These are phyloP conservation scores for Sula dactylatra DNA, from an alignment of 2,113 vertebrate genomes.

Conservation along the genomic window DNA sequence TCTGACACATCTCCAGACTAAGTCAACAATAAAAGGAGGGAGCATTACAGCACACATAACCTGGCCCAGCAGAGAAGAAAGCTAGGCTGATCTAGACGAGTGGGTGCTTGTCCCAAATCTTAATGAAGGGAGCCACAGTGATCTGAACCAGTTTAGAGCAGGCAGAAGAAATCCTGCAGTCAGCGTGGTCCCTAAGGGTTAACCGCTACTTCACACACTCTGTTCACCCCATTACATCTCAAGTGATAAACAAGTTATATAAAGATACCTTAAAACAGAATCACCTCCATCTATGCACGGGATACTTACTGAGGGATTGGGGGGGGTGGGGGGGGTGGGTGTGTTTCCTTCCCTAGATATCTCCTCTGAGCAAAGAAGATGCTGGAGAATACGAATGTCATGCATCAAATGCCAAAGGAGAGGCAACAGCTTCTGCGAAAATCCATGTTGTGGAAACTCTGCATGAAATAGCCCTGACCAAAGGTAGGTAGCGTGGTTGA, in stretches of 20 bases:
- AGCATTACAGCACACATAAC: not conserved
- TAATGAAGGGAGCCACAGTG: not conserved
- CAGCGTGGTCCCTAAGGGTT: not conserved
- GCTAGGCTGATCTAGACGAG: not conserved
- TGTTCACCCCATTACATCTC: not conserved
- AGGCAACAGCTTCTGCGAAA: slow-evolving; percentile 82
- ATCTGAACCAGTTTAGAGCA: not conserved
- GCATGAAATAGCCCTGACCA: slow-evolving; percentile 78
- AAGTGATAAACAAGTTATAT: not conserved
- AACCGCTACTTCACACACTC: not conserved
- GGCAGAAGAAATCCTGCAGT: not conserved
- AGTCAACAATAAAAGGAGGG: not conserved
- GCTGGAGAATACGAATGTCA: slow-evolving; percentile 90
- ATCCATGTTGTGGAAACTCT: slow-evolving; percentile 83
- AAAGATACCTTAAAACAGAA: not conserved
- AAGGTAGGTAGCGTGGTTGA: slow-evolving; percentile 68
- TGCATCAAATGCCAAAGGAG: slow-evolving; percentile 84
- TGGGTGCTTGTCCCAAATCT: not conserved
- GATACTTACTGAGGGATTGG: not conserved
- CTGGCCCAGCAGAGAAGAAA: not conserved
- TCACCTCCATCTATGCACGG: not conserved
- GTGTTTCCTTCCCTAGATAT: slow-evolving; percentile 76
- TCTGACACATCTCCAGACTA: not conserved
- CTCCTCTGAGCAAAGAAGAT: slow-evolving; percentile 86
- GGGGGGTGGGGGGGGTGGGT: no score